Base-by-base conservation (phyloP, 1,140 invertebrate species). In the Cydia pomonella region DNA sequence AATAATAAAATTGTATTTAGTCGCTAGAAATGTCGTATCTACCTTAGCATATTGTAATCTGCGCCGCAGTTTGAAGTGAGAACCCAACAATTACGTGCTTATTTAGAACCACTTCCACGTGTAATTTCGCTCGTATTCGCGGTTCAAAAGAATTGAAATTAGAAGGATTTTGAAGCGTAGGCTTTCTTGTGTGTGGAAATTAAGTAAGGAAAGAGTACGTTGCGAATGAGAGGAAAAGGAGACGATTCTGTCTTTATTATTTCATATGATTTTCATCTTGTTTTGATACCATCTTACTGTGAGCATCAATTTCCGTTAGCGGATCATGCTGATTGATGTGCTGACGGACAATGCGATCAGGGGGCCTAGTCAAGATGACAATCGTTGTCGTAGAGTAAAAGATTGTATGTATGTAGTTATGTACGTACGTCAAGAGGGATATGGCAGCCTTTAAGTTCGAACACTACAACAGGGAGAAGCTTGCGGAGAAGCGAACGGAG, bases 11-110 rank as follows among this genome's bases (percentile, higher is more conserved):
- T 7, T 5, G 6, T 38, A 38, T 5, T 3, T 5, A 38, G 33
- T 38, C 25, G 1, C 1, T 2, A 27, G 2, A 41, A 53, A 53
- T 53, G 18, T 21, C 9, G 9, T 59, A 59, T 59, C 53, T 59
- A n/a, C 2, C 2, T 9, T 12, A 53, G 2, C 2, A 23, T 12
- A 59, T 23, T 23, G 53, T 10, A 23, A 59, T 59, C 53, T 10
- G 21, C 21, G 53, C 7, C 50, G 16, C 53, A 18, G n/a, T 53
- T 23, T 59, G 18, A 59, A 59, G 53, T 50, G 47, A 21, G 50
- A 59, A 7, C 53, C 21, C 53, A 59, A 59, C 53, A 59, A 59
- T 23, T 59, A 59, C 23, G 53, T n/a, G 53, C 53, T 59, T 59
- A 59, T 59, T 59, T 59, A 23, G 53, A 59, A 59, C 53, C 53